Base-by-base conservation (phyloP, 2,888 invertebrate genomes). In the Petrolisthes manimaculis region DNA sequence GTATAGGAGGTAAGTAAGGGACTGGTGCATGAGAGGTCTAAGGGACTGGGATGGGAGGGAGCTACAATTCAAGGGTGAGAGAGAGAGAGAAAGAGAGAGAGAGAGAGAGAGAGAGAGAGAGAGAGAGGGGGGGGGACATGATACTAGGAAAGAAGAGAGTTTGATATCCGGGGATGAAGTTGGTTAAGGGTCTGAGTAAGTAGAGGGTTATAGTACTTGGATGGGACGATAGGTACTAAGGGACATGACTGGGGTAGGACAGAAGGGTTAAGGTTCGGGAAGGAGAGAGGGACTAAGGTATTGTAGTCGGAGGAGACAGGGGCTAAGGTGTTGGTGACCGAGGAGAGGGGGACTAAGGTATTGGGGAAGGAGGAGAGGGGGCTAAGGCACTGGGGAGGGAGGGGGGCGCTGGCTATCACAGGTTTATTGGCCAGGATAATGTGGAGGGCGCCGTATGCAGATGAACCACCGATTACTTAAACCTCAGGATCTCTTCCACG, bases 31-130 rank as follows among this genome's bases (percentile, higher is more conserved):
- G 37, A 37, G 37, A 37, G 37, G 37, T 37, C 37, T 37, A 37
- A 37, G 37, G 37, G 37, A 37, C 37, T 37, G 37, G 37, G 37
- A 2, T 37, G 37, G 37, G 37, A 37, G 37, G 37, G 37, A 37
- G n/a, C 21, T 12, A 21, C 14, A 21, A 71, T 14, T 3, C 1
- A 71, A 61, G 71, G 4, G 4, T 37, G 51, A 37, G 51, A 78
- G 78, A 78, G 78, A 78, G 78, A 78, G 37, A 78, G 24, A 37
- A 51, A 37, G 37, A 37, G 78, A 37, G 78, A 37, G 78, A 37
- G 53, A 78, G 78, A 78, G 75, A 75, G 75, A 75, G 75, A 75
- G 75, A 75, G 75, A 75, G 75, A 75, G 75, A 75, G 75, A 75
- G 75, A n/a, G 75, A 3, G 21, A 1, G 75, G 37, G 75, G 37